Evolutionary conservation across 2,888 invertebrate species (phyloP).

Genomic region (Mechanitis mazaeus): DNA sequence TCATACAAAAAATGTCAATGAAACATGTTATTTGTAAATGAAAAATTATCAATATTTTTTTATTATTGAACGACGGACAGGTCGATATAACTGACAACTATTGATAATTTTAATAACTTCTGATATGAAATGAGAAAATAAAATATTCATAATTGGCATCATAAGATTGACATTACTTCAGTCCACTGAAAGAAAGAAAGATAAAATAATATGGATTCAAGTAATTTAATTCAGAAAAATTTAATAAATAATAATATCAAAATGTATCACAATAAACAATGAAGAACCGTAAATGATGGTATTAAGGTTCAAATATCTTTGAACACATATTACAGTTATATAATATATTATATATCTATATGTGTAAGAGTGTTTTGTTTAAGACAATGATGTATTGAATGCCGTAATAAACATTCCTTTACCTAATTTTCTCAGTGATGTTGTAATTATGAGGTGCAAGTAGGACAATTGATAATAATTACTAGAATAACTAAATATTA

Average conservation of each 20-base stretch:
- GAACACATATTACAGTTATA: not conserved
- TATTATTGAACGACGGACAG: no score
- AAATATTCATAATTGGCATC: no score
- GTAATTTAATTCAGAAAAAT: not conserved
- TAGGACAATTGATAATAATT: not conserved
- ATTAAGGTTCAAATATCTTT: not conserved
- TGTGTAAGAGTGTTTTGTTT: slow-evolving; percentile 16
- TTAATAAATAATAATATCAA: not conserved
- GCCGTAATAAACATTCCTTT: slow-evolving; percentile 20
- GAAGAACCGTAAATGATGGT: not conserved
- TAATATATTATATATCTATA: slow-evolving; percentile 1
- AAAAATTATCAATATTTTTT: no score
- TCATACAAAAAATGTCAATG: no score
- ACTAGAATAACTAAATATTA: no score
- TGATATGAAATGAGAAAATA: no score
- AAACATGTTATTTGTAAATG: no score
- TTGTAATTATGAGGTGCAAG: not conserved
- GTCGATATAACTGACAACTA: no score
- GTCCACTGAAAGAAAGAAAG: no score
- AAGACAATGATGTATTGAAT: slow-evolving; percentile 19
- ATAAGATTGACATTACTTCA: no score
- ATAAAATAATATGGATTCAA: no score
- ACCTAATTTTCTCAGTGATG: slow-evolving; percentile 15
- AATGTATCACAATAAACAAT: not conserved
- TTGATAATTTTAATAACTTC: no score